Evolutionary conservation across 1,140 invertebrate genomes (phyloP).

Genomic region (Drosophila paulistorum): DNA sequence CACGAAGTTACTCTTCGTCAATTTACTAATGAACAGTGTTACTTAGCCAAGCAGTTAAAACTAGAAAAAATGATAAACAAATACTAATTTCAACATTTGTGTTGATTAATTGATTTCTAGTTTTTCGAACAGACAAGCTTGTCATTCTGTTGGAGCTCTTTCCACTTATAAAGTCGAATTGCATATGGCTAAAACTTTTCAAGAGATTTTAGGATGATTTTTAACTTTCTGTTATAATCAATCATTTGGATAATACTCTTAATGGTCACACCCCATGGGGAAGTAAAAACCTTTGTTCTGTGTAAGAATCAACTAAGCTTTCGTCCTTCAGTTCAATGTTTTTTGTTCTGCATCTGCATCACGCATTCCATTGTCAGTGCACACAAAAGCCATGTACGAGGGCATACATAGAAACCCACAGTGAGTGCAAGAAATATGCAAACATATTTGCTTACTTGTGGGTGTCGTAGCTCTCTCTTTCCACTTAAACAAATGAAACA

Average conservation of each 20-base stretch:
- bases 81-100: no score
- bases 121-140: no score
- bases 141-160: no score
- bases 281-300: neutral
- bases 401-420: neutral
- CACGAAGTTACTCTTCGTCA: no score
- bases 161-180: no score
- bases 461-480: conserved; percentile 28
- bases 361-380: conserved; percentile 30
- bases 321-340: conserved; percentile 7
- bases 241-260: neutral
- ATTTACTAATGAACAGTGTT: no score
- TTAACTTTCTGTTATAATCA: neutral
- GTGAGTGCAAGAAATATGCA: conserved; percentile 31
- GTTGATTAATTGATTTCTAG: no score
- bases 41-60: no score
- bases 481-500: conserved; percentile 77
- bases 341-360: neutral
- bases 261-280: neutral
- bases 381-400: conserved; percentile 30
- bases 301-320: neutral
- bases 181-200: no score
- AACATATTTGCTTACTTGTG: conserved; percentile 52
- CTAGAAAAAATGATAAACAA: no score
- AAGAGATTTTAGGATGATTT: no score